phyloP scores from a whole-genome alignment of 2,888 invertebrate genomes.

The Marronus borbonicus region DNA sequence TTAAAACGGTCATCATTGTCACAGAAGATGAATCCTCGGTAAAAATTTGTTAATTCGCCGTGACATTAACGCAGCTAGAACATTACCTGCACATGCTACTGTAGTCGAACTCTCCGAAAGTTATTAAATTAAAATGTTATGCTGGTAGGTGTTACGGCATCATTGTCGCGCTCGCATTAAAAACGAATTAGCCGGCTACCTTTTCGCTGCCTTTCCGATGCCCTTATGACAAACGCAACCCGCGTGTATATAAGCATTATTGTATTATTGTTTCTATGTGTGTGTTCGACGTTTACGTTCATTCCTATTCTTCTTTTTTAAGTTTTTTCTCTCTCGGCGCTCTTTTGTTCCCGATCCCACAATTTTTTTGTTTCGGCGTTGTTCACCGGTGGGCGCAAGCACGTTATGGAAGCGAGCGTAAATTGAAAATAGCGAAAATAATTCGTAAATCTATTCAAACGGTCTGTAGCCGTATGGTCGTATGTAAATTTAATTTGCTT shows the following conservation, averaged over 20 bases:
- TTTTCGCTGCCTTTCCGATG: conserved; percentile 9
- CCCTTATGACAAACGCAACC: background rate
- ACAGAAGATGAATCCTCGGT: conserved; percentile 46
- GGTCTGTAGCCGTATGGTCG: background rate
- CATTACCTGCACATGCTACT: conserved; percentile 29
- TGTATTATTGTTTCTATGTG: background rate
- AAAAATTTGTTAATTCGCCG: conserved; percentile 52
- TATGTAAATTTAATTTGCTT: conserved; percentile 4
- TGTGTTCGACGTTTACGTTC: background rate
- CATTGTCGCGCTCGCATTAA: conserved; percentile 69
- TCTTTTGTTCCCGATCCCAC: conserved; percentile 8
- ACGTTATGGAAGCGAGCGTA: background rate
- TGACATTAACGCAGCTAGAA: conserved; percentile 47
- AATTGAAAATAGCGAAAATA: background rate
- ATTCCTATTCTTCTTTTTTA: background rate
- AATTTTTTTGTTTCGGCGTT: background rate
- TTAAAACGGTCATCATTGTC: conserved; percentile 32
- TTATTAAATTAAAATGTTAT: conserved; percentile 70
- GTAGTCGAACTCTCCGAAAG: conserved; percentile 58
- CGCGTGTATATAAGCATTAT: no score
- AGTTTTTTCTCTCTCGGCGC: background rate
- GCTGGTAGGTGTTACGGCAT: conserved; percentile 70
- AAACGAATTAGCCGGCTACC: conserved; percentile 66
- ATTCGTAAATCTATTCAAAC: background rate
- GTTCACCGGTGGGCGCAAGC: background rate